phyloP scores from a whole-genome alignment of 2,113 vertebrate genomes.

The human (Homo sapiens) region DNA sequence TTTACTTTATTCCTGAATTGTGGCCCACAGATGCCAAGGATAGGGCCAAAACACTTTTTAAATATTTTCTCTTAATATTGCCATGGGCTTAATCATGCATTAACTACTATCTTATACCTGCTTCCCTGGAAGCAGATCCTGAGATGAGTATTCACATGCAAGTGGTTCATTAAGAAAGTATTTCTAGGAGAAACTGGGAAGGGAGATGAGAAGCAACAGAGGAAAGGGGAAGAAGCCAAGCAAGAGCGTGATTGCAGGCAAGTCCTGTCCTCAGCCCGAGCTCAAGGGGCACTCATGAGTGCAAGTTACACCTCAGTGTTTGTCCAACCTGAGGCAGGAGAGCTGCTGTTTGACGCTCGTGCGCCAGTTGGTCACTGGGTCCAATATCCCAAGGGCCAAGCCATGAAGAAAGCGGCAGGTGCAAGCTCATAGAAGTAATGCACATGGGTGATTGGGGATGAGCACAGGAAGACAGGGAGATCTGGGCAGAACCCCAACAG shows the following conservation, averaged over 20 bases:
- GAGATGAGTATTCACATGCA: neutral
- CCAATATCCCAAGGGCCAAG: neutral
- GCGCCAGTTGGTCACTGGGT: neutral
- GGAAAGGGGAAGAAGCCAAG: neutral
- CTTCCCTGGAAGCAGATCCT: neutral
- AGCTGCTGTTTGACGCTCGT: neutral
- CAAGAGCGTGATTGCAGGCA: neutral
- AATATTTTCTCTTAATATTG: neutral
- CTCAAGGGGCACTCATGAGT: neutral
- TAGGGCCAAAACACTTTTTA: neutral
- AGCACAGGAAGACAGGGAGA: neutral
- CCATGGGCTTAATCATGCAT: neutral
- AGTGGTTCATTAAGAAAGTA: neutral
- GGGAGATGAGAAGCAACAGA: neutral
- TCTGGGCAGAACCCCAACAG: neutral
- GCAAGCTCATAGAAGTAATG: neutral
- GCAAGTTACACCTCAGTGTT: neutral
- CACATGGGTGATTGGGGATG: neutral
- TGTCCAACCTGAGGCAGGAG: neutral
- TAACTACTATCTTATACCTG: neutral
- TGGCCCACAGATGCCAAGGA: neutral
- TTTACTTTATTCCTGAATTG: neutral
- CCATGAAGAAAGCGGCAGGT: neutral
- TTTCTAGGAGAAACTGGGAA: neutral
- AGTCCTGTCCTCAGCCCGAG: neutral